Evolutionary conservation across 2,113 vertebrate genomes (phyloP), one percentile per base, ranked within the genome.

Genomic region (Lampris incognitus): DNA sequence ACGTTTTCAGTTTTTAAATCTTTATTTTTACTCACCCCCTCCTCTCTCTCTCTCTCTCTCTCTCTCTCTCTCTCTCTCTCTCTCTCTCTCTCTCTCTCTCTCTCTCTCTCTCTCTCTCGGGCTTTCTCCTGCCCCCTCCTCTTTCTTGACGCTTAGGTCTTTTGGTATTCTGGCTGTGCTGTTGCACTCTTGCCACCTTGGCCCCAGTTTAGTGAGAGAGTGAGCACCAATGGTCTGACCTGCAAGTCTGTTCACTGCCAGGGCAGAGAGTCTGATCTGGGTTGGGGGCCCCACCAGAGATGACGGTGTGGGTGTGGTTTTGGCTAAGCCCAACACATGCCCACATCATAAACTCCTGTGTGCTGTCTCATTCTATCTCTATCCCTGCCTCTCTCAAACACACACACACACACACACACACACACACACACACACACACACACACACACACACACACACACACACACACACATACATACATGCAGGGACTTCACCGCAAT

Each of bases 231-330:
- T 49, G 3, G 69, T 74, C 66, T 75, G 84, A 90, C 91, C 89
- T 85, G 80, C 60, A 65, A 24, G 71, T 79, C 85, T 78, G 84
- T 84, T 83, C 85, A 79, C 72, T 85, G 88, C 85, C 88, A 89
- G 68, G 24, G 73, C 79, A 72, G 72, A 72, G 72, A 69, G 85
- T 86, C 78, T 74, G 82, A 85, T 75, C 24, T 24, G 24, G 24
- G 24, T 24, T 24, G 24, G 24, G 24, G 24, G 86, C 74, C 79
- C 85, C 83, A 74, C 74, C 74, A 69, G 89, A 85, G 69, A 85
- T 82, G 79, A 78, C 86, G 66, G 81, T 51, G 37, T 83, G 87
- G 66, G 81, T 51, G 37, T 83, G 87, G 58, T 80, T 69, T 84
- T 78, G 88, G 84, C 85, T 89, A 72, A 86, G 79, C 84, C 86